A percentile compares a stretch with the other conserved stretches of the same genome.
These are phyloP conservation scores for Lophotis ruficrista DNA, from an alignment of 2,113 vertebrate genomes.

Conservation along the genomic window DNA sequence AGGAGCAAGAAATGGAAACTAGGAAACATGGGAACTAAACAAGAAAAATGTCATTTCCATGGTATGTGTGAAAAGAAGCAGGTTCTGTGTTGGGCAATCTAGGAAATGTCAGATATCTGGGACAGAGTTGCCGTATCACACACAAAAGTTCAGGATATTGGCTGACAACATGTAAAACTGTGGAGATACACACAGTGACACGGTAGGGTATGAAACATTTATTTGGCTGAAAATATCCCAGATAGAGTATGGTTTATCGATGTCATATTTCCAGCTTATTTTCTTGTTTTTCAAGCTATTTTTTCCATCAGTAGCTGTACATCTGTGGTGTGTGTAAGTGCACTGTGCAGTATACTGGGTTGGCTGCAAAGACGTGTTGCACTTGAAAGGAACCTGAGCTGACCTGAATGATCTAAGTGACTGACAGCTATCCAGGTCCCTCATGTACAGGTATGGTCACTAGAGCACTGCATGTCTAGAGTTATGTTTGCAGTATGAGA, in stretches of 20 bases:
- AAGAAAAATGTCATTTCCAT: neutral
- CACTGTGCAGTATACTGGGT: neutral
- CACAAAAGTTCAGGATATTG: neutral
- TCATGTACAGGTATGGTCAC: neutral
- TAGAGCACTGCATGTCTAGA: neutral
- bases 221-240: neutral
- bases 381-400: neutral
- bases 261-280: neutral
- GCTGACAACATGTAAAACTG: neutral
- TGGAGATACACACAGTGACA: neutral
- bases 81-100: neutral
- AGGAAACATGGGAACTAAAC: neutral
- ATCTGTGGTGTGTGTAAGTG: neutral
- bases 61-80: neutral
- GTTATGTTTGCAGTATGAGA: neutral
- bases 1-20: neutral
- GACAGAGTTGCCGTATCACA: fast-evolving
- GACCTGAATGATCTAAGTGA: neutral
- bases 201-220: neutral
- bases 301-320: neutral
- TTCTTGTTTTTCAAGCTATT: neutral
- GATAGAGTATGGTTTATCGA: neutral
- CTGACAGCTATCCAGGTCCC: neutral
- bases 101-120: neutral
- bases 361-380: neutral